Conservation (phyloP, 2,797 vertebrate species). For the Platyrinchus mystaceus region DNA sequence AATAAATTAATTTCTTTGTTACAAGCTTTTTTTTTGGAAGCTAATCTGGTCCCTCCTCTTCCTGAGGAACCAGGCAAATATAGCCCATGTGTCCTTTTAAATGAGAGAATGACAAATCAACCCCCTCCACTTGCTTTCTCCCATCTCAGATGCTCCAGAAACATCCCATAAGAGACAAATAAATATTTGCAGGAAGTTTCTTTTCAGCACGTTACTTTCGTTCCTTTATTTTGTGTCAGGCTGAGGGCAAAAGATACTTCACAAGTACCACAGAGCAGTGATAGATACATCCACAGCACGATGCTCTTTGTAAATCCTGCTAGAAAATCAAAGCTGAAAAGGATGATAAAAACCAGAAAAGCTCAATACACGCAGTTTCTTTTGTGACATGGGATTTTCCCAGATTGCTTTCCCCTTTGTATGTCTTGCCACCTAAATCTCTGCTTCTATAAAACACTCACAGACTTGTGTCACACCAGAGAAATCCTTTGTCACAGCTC, state of each 20-base stretch:
- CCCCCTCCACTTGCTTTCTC: neutral
- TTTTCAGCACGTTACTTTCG: neutral
- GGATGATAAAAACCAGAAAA: neutral
- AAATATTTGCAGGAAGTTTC: neutral
- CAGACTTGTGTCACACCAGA: neutral
- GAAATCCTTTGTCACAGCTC: neutral
- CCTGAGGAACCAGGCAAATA: neutral
- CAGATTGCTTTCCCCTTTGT: neutral
- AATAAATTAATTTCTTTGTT: neutral
- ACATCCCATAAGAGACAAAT: fast-evolving
- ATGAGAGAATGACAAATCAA: neutral
- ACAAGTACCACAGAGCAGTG: fast-evolving
- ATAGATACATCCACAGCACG: neutral
- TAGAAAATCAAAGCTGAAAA: neutral
- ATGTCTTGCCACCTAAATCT: neutral
- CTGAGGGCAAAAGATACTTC: neutral
- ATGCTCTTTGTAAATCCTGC: neutral
- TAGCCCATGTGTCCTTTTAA: neutral
- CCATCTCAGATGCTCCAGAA: neutral
- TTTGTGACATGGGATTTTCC: neutral
- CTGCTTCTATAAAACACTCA: neutral
- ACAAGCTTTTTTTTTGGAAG: neutral
- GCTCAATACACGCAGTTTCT: neutral
- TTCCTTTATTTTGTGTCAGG: neutral
- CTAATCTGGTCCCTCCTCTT: neutral